A percentile compares a stretch with the other conserved stretches of the same genome.
phyloP scores from a whole-genome alignment of 2,797 vertebrate species.

The Clarias platycephalus region DNA sequence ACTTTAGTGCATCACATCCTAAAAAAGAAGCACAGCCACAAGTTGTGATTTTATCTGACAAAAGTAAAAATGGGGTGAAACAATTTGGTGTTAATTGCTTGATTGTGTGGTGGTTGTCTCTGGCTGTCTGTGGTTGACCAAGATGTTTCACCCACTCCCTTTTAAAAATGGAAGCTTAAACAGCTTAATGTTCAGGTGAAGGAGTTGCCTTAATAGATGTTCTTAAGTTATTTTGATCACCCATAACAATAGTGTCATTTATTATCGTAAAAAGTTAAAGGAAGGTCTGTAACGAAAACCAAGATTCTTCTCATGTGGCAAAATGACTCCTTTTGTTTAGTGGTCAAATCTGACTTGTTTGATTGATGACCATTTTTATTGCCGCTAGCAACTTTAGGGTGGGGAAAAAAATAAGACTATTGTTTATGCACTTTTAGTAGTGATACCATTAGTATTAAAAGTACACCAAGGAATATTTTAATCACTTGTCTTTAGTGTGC shows the following conservation, averaged over 20 bases:
- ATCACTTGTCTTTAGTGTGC: background rate
- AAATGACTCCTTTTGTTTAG: constrained; percentile 4
- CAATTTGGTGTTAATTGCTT: constrained; percentile 35
- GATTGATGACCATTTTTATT: constrained; percentile 46
- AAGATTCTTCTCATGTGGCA: constrained; percentile 23
- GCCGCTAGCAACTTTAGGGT: background rate
- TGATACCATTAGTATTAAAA: constrained; percentile 48
- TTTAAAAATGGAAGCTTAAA: constrained; percentile 27
- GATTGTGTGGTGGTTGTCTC: constrained; percentile 44
- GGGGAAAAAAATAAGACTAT: constrained; percentile 33
- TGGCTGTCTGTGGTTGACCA: constrained; percentile 33
- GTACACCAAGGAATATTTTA: constrained; percentile 27
- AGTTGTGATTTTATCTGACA: constrained; percentile 35
- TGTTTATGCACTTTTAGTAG: constrained; percentile 55
- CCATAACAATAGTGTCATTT: constrained; percentile 42
- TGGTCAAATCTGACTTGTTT: constrained; percentile 9
- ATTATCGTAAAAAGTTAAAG: constrained; percentile 34
- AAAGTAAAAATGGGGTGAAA: constrained; percentile 41
- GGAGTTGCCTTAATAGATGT: constrained; percentile 76
- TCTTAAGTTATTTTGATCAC: constrained; percentile 37
- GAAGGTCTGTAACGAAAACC: constrained; percentile 18
- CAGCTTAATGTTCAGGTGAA: constrained; percentile 56
- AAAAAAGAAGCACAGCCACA: constrained; percentile 48
- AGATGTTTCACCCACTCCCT: constrained; percentile 31
- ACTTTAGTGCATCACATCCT: background rate